Percentiles rank a stretch among this genome's conserved stretches.
Conservation (phyloP, 2,888 invertebrate genomes). For the Dryococelus australis region DNA sequence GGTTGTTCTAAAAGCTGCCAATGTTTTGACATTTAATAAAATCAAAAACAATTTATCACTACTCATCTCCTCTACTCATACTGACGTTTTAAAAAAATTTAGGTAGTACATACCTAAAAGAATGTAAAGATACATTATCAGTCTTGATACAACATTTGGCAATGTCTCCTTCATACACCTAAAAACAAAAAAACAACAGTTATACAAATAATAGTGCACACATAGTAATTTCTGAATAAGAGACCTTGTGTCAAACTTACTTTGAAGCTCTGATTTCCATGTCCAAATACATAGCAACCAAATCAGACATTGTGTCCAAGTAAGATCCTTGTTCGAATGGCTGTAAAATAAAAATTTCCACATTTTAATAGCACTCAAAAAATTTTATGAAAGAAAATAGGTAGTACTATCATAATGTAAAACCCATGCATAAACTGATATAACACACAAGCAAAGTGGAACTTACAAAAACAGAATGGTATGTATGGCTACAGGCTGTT, state of each 20-base stretch:
- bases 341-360: conserved; percentile 50
- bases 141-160: conserved; percentile 45
- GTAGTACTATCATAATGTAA: too few relatives aligned
- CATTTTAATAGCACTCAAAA: neutral
- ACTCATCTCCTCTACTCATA: neutral
- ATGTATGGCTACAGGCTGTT: too few relatives aligned
- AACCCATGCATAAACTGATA: too few relatives aligned
- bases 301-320: conserved; percentile 58
- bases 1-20: too few relatives aligned
- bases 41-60: too few relatives aligned
- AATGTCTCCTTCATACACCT: conserved; percentile 47
- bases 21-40: too few relatives aligned
- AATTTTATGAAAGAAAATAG: too few relatives aligned
- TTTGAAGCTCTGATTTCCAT: conserved; percentile 58
- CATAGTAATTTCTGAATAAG: neutral
- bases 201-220: conserved; percentile 18
- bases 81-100: neutral
- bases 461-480: too few relatives aligned
- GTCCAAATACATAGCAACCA: conserved; percentile 59
- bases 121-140: conserved; percentile 47
- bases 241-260: conserved; percentile 33
- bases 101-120: conserved; percentile 46
- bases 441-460: too few relatives aligned
- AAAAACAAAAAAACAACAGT: conserved; percentile 30
- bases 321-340: conserved; percentile 55